Evolutionary conservation across 2,888 invertebrate genomes (phyloP).

Genomic region (Polydrusus tereticollis): DNA sequence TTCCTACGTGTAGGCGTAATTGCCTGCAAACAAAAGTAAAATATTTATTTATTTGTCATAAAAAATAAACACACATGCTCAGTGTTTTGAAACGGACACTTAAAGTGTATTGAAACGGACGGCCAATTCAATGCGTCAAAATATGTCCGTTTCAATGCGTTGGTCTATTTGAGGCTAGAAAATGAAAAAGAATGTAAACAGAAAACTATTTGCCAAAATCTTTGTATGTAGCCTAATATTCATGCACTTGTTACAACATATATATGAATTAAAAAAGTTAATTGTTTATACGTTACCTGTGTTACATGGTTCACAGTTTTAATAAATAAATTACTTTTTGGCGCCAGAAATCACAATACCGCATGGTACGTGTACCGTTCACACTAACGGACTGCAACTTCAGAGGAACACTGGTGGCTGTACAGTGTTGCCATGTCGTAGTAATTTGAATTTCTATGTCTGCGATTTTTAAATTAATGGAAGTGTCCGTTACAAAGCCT

Average conservation of each 20-base stretch:
- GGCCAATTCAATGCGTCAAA: neutral
- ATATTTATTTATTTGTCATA: neutral
- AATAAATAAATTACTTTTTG: neutral
- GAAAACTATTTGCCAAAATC: neutral
- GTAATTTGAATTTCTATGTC: neutral
- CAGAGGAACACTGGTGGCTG: neutral
- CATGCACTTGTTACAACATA: neutral
- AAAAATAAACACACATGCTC: neutral
- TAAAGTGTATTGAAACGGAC: neutral
- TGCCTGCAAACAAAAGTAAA: neutral
- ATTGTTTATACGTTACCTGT: conserved; percentile 5
- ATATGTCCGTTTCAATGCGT: neutral
- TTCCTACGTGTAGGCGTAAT: neutral
- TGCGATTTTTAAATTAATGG: neutral
- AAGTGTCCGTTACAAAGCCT: neutral
- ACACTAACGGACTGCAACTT: neutral
- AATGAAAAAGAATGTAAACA: neutral
- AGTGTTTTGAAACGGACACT: neutral
- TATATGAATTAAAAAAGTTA: neutral
- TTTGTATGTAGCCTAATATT: neutral
- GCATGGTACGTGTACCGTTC: too few species aligned
- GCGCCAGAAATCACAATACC: neutral
- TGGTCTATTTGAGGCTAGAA: neutral
- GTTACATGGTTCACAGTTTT: neutral
- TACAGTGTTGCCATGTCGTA: neutral